Conservation (phyloP, 1,140 invertebrate species). For the Trialeurodes vaporariorum region DNA sequence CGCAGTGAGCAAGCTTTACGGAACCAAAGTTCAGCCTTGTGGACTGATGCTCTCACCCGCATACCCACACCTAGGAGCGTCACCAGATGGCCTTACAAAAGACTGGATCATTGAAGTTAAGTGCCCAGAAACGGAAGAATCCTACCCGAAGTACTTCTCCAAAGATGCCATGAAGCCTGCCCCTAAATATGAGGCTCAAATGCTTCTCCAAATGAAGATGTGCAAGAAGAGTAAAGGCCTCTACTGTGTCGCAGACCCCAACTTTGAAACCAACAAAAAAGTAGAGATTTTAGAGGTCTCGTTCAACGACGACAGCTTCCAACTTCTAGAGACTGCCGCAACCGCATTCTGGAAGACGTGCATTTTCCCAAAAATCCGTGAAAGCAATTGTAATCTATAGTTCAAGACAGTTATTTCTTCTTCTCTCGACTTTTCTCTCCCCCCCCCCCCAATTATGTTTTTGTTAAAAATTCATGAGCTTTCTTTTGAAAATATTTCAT, state of each 20-base stretch:
- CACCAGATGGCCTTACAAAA: constrained; percentile 36
- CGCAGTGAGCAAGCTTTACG: constrained; percentile 4
- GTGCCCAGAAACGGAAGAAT: constrained; percentile 34
- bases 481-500: no score
- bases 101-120: constrained; percentile 39
- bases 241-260: constrained; percentile 28
- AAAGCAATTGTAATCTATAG: no score
- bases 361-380: no score
- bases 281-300: constrained; percentile 19
- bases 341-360: no score
- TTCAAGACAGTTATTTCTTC: no score
- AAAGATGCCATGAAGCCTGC: constrained; percentile 29
- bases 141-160: constrained; percentile 32
- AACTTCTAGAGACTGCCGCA: no score
- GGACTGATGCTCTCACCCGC: constrained; percentile 20
- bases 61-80: constrained; percentile 31
- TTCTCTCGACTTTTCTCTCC: no score
- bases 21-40: constrained; percentile 14
- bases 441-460: no score
- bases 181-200: constrained; percentile 36
- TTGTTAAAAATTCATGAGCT: no score
- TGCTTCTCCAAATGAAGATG: constrained; percentile 38
- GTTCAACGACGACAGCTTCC: no score
- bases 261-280: constrained; percentile 26
- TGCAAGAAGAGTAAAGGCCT: constrained; percentile 31